phyloP scores from a whole-genome alignment of 2,113 vertebrate genomes.

The Tupaia tana region DNA sequence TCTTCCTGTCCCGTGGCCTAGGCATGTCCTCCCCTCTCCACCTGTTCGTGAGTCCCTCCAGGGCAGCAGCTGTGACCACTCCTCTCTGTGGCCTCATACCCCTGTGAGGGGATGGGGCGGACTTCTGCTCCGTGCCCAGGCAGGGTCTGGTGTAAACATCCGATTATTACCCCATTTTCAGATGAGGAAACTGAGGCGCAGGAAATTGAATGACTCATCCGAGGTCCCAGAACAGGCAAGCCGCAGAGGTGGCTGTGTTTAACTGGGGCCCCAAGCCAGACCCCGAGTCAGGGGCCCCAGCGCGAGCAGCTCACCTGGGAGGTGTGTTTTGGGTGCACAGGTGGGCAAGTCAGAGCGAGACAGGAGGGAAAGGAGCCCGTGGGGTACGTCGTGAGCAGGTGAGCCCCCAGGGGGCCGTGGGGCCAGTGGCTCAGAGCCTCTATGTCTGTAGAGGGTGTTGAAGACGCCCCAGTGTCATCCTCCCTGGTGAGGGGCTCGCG shows the following conservation, averaged over 20 bases:
- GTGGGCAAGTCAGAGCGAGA: background rate
- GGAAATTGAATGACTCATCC: background rate
- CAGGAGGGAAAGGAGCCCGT: background rate
- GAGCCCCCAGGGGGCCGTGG: background rate
- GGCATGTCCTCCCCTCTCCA: fast-evolving
- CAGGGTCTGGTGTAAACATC: background rate
- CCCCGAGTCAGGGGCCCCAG: background rate
- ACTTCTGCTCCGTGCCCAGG: background rate
- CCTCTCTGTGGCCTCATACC: background rate
- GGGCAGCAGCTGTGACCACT: too few species aligned
- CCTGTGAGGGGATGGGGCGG: fast-evolving
- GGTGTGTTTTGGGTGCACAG: background rate
- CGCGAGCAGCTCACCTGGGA: background rate
- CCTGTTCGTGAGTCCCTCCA: fast-evolving
- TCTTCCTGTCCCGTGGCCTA: background rate
- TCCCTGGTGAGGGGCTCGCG: background rate
- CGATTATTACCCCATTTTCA: background rate
- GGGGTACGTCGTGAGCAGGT: background rate
- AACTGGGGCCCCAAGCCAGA: background rate
- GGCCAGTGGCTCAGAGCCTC: too few species aligned
- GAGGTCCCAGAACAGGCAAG: background rate
- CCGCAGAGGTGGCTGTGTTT: background rate
- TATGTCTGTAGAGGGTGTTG: background rate
- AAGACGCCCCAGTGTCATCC: too few species aligned
- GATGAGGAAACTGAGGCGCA: background rate